Base-by-base conservation (phyloP, 1,140 invertebrate genomes). In the Neodiprion pinetum region DNA sequence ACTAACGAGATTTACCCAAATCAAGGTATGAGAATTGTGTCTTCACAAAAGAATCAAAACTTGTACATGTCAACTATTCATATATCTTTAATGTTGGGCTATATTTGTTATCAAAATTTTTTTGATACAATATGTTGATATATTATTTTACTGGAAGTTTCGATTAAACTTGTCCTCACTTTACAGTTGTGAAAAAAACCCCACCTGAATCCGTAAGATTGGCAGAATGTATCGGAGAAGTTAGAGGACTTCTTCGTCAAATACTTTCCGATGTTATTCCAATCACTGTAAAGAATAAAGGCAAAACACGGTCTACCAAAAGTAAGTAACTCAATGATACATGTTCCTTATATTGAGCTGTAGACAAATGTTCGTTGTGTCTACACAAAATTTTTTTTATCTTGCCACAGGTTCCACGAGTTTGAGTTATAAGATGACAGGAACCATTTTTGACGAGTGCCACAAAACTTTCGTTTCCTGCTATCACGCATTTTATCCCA, bases 401-500 rank as follows among this genome's bases (percentile, higher is more conserved):
- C n/a, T 9, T 17, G 28, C 28, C 11, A 21, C 66, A 82, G 80
- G 61, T 75, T 70, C 75, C 11, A 75, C 14, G 47, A 74, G 70
- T 67, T 28, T 83, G 65, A 74, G 79, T 9, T 82, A 78, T 76
- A 88, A 91, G 76, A 88, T 94, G 88, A 92, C 91, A 0, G 89
- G 89, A 48, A 91, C 92, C 53, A 94, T 99, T 73, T 87, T 99
- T 12, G 94, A 96, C 48, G 97, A 98, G 82, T 97, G 96, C 80
- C 96, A 98, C 80, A 91, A 93, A 72, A 97, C 96, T 10, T 97
- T 98, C 84, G 94, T 96, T 4, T 90, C 93, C 4, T 98, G 97
- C 86, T 99, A 97, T 83, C 96, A 98, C 88, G 96, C 96, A 0
- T 99, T 99, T 88, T 99, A 98, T 88, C 97, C 98, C 0, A 98